These are phyloP conservation scores for Sepioteuthis lessoniana DNA, from an alignment of 2,888 invertebrate genomes.

Conservation along the genomic window DNA sequence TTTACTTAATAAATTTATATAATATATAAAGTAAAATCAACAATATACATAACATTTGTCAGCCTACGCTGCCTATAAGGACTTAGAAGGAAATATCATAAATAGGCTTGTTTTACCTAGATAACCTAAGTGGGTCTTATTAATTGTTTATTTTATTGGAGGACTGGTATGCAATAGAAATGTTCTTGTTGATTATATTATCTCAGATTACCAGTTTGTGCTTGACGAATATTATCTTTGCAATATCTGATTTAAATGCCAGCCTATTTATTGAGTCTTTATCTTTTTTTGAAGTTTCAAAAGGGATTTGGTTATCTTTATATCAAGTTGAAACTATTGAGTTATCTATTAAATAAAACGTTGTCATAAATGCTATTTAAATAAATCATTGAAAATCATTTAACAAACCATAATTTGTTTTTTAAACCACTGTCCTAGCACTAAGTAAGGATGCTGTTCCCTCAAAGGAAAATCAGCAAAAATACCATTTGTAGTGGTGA, in stretches of 20 bases:
- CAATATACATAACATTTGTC: too few species aligned
- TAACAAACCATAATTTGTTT: neutral
- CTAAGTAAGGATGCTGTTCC: too few species aligned
- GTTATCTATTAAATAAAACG: neutral
- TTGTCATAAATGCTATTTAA: neutral
- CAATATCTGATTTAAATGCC: neutral
- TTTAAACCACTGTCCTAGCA: too few species aligned
- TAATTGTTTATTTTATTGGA: neutral
- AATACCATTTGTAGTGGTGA: too few species aligned
- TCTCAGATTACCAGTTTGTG: neutral
- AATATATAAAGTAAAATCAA: too few species aligned
- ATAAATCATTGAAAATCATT: neutral
- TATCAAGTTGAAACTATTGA: constrained; percentile 2
- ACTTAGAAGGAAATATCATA: too few species aligned
- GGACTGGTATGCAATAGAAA: neutral
- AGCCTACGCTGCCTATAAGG: too few species aligned
- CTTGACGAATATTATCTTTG: neutral
- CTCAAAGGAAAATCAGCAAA: too few species aligned
- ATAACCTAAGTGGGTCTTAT: too few species aligned
- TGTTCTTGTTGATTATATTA: neutral
- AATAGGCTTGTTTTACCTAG: too few species aligned
- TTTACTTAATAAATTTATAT: too few species aligned
- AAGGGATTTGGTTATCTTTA: neutral
- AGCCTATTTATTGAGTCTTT: neutral
- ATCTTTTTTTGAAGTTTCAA: neutral